A percentile compares a stretch with the other conserved stretches of the same genome.
phyloP scores from a whole-genome alignment of 2,113 vertebrate species.

The Nymphicus hollandicus region DNA sequence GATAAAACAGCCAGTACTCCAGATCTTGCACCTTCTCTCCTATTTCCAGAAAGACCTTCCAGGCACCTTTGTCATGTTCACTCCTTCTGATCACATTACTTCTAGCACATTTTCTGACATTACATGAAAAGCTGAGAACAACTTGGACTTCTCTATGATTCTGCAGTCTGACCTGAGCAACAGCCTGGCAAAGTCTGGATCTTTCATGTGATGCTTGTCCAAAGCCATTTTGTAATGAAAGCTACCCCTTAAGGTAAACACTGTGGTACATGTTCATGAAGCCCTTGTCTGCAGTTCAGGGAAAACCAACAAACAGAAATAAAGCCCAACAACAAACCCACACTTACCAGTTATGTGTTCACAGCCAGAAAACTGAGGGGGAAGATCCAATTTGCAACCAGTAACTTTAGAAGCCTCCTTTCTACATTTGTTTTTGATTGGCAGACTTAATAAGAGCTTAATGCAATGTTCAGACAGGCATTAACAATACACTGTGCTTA shows the following conservation, averaged over 20 bases:
- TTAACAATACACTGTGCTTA: conserved; percentile 41
- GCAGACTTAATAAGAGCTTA: conserved; percentile 68
- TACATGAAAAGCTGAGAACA: not conserved
- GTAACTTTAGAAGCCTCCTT: not conserved
- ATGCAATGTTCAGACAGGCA: conserved; percentile 38
- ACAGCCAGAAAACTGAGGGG: conserved; percentile 26
- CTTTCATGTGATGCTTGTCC: not conserved
- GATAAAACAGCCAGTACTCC: not conserved
- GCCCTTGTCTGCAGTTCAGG: conserved; percentile 27
- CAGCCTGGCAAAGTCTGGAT: not conserved
- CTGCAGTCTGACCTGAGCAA: not conserved
- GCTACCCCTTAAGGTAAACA: not conserved
- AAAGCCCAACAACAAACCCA: not conserved
- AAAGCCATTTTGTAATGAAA: not conserved
- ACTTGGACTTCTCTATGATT: not conserved
- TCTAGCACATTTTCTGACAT: not conserved
- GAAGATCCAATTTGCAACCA: conserved; percentile 27
- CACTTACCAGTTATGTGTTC: not conserved
- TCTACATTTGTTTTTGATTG: conserved; percentile 31
- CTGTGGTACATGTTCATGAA: conserved; percentile 8
- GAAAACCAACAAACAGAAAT: not conserved
- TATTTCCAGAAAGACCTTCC: not conserved
- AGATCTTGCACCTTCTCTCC: not conserved
- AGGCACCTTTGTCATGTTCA: not conserved
- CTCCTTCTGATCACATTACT: accelerated